These are phyloP conservation scores for Drosophila repleta DNA, from an alignment of 1,140 invertebrate species.

Conservation along the genomic window DNA sequence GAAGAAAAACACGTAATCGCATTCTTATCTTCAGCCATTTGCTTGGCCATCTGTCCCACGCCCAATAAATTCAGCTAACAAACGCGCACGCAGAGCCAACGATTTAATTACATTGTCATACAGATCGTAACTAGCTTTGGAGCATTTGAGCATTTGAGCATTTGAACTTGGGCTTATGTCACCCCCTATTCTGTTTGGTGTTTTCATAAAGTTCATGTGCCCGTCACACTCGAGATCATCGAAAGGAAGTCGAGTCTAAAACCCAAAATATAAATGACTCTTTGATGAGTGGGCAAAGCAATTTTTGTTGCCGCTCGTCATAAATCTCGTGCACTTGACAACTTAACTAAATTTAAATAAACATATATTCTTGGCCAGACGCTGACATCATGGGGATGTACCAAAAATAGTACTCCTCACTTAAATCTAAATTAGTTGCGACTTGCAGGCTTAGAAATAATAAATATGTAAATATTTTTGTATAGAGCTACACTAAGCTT, in stretches of 20 bases:
- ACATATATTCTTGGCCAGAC: slow-evolving; percentile 28
- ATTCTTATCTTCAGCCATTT: slow-evolving; percentile 48
- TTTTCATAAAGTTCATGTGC: slow-evolving; percentile 56
- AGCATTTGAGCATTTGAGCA: slow-evolving; percentile 27
- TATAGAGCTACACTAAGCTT: too few species aligned
- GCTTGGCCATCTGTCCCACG: slow-evolving; percentile 69
- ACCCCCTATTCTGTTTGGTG: slow-evolving; percentile 14
- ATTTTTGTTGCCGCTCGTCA: slow-evolving; percentile 45
- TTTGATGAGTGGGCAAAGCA: slow-evolving; percentile 63
- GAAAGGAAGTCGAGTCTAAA: slow-evolving; percentile 67
- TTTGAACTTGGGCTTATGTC: slow-evolving; percentile 70
- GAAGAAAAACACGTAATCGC: background rate
- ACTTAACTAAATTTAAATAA: slow-evolving; percentile 23
- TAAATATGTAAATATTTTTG: too few species aligned
- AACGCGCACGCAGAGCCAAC: slow-evolving; percentile 49
- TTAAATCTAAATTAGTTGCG: background rate
- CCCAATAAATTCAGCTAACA: slow-evolving; percentile 66
- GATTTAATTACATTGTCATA: slow-evolving; percentile 61
- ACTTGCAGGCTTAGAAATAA: background rate
- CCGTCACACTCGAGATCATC: slow-evolving; percentile 66
- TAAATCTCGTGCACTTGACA: slow-evolving; percentile 73
- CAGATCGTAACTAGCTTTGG: slow-evolving; percentile 51
- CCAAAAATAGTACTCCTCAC: background rate
- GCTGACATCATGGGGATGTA: slow-evolving; percentile 55
- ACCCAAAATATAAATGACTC: slow-evolving; percentile 63